Base-by-base conservation (phyloP, 2,113 vertebrate genomes). In the Brevimyrus niger region DNA sequence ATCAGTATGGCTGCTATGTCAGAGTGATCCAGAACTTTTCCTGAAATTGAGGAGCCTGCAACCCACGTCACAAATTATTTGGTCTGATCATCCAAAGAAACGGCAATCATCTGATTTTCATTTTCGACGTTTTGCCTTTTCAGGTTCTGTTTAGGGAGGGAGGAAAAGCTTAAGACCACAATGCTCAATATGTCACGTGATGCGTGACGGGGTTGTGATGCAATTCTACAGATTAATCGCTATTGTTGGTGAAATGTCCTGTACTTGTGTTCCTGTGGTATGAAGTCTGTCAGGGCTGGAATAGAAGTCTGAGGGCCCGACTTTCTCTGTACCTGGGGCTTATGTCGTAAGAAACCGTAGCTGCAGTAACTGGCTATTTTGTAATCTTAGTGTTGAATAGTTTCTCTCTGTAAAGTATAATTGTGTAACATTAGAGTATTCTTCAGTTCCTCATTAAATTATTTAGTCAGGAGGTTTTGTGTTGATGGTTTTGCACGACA, bases 371-470 rank as follows among this genome's bases (percentile, higher is more conserved):
- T 44, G 42, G 31, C 38, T 46, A 46, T 46, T 84, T 84, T 47
- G 82, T 84, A n/a, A 69, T 88, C 55, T 76, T 50, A 44, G 13
- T 76, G 44, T 88, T 88, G 21, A 88, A 88, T 88, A 38, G 65
- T 35, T 80, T 76, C 23, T 80, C 46, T 76, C 17, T 88, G 69
- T 80, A 88, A 47, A 88, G 69, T 73, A 47, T 46, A 87, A 61
- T 55, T 87, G 48, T 87, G 50, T 35, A 31, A 27, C 86, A n/a
- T 87, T 87, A 42, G 53, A 35, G 27, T 87, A 65, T 87, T 38
- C 21, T 65, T 84, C 42, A 84, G 87, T 87, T 87, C 27, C 50
- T 73, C 19, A 23, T 48, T 50, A 35, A 88, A 35, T 89, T 89
- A 50, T 46, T 88, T 47, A 73, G 87, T 23, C 11, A 17, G 50